Conservation (phyloP, 2,888 invertebrate genomes). For the Allygus modestus region DNA sequence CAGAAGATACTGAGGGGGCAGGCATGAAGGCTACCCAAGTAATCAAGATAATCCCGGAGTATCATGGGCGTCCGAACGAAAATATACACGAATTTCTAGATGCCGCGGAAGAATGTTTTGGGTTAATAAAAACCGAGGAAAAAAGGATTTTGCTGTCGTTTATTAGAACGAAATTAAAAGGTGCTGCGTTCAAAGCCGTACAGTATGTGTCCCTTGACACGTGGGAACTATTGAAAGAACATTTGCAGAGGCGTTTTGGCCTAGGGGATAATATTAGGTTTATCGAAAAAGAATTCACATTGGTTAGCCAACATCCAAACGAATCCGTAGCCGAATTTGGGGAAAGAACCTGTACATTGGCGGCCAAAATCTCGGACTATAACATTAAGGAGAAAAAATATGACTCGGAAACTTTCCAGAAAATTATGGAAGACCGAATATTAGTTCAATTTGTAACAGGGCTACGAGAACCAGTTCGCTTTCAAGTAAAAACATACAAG, state of each 20-base stretch:
- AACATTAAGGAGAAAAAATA: constrained; percentile 34
- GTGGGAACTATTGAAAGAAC: constrained; percentile 34
- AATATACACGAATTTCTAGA: constrained; percentile 38
- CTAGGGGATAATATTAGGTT: constrained; percentile 15
- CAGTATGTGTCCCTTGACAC: constrained; percentile 14
- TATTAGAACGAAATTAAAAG: constrained; percentile 9
- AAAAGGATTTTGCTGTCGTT: constrained; percentile 24
- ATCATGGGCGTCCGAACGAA: background rate
- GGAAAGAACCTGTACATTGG: constrained; percentile 36
- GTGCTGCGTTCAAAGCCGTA: constrained; percentile 29
- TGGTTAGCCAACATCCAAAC: background rate
- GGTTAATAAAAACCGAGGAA: background rate
- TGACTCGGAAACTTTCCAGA: constrained; percentile 25
- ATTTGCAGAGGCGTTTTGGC: background rate
- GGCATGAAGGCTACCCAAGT: constrained; percentile 18
- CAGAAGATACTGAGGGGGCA: background rate
- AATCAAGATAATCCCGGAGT: constrained; percentile 42
- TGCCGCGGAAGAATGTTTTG: constrained; percentile 1
- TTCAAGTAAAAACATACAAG: constrained; percentile 33
- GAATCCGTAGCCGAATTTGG: constrained; percentile 51
- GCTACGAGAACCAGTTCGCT: constrained; percentile 9
- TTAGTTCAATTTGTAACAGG: constrained; percentile 35
- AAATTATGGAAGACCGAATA: constrained; percentile 53
- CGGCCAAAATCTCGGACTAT: constrained; percentile 39
- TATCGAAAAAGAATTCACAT: constrained; percentile 41